Evolutionary conservation across 2,888 invertebrate species (phyloP).

Genomic region (Drosophila barbarae): DNA sequence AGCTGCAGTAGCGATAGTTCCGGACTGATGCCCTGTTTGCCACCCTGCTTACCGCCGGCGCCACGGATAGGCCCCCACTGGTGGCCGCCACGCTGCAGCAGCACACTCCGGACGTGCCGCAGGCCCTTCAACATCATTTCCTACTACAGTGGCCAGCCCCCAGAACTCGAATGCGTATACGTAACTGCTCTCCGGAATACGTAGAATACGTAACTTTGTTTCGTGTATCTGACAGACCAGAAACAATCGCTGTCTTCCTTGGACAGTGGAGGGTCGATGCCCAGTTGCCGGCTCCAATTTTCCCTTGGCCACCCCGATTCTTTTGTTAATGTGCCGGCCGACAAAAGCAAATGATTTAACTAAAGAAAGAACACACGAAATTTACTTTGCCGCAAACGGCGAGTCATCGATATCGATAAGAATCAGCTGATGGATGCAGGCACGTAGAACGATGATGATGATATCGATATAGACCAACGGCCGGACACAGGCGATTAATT

Average conservation of each 20-base stretch:
- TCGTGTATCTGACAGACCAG: constrained; percentile 8
- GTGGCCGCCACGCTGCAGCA: constrained; percentile 62
- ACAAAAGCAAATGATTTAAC: constrained; percentile 17
- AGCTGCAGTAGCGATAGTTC: constrained; percentile 33
- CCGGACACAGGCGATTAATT: not conserved
- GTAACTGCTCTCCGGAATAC: constrained; percentile 42
- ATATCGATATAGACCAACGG: not conserved
- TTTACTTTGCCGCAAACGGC: constrained; percentile 14
- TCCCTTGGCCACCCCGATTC: constrained; percentile 7
- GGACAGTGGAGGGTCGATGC: not conserved
- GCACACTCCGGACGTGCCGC: constrained; percentile 64
- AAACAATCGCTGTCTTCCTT: not conserved
- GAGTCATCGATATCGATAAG: constrained; percentile 1
- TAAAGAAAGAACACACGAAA: constrained; percentile 24
- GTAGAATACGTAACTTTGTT: constrained; percentile 59
- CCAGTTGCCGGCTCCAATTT: not conserved
- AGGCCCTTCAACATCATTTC: constrained; percentile 66
- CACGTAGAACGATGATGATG: not conserved
- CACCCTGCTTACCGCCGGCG: constrained; percentile 3
- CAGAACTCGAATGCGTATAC: constrained; percentile 57
- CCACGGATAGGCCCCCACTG: constrained; percentile 40
- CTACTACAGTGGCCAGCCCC: constrained; percentile 25
- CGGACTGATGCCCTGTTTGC: constrained; percentile 2
- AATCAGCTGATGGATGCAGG: not conserved
- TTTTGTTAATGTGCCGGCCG: constrained; percentile 1